Conservation (phyloP, 2,888 invertebrate species). For the Calliopum simillimum region DNA sequence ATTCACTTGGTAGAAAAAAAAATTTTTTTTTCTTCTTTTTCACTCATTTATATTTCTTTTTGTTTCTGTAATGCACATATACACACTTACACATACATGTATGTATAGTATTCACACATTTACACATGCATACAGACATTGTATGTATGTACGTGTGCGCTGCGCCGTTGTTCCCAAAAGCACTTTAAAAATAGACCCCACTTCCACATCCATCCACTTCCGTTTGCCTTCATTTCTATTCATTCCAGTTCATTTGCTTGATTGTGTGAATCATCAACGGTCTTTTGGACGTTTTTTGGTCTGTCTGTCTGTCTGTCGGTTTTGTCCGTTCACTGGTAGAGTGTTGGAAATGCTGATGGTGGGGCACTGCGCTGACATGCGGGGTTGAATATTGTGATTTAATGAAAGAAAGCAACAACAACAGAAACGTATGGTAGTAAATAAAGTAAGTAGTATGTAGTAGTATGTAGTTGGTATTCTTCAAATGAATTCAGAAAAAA, state of each 20-base stretch:
- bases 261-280: constrained; percentile 60
- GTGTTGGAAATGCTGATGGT: too few relatives aligned
- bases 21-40: constrained; percentile 2
- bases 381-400: too few relatives aligned
- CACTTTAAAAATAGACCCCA: constrained; percentile 30
- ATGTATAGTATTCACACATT: neutral
- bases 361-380: too few relatives aligned
- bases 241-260: constrained; percentile 63
- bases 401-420: too few relatives aligned
- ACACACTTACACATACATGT: constrained; percentile 7
- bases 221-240: constrained; percentile 47
- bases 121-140: neutral
- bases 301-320: too few relatives aligned
- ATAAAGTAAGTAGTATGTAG: too few relatives aligned
- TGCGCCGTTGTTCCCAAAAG: constrained; percentile 1
- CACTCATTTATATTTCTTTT: constrained; percentile 37
- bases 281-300: neutral
- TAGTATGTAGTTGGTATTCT: too few relatives aligned
- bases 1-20: too few relatives aligned
- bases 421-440: too few relatives aligned
- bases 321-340: too few relatives aligned
- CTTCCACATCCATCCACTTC: constrained; percentile 2
- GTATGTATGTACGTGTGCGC: neutral
- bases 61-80: constrained; percentile 1
- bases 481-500: too few relatives aligned